Evolutionary conservation across 2,888 invertebrate genomes (phyloP).

Genomic region (Rotaria macrura): DNA sequence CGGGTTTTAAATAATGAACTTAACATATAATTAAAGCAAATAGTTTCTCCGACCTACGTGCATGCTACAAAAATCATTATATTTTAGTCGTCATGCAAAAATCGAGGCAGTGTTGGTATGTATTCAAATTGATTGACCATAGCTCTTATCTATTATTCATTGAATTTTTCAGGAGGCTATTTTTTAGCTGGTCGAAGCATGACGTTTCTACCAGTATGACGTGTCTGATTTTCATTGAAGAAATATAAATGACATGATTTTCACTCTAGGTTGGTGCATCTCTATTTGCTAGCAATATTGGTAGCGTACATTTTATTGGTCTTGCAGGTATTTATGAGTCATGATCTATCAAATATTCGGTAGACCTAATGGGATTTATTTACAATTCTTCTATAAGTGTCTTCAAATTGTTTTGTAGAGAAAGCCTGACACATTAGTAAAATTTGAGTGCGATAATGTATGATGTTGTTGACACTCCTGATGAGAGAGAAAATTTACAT

Average conservation of each 20-base stretch:
- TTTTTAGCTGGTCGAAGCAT: constrained; percentile 53
- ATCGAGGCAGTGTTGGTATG: constrained; percentile 41
- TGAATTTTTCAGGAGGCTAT: constrained; percentile 43
- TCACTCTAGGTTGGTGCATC: constrained; percentile 50
- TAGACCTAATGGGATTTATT: no score
- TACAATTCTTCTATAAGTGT: no score
- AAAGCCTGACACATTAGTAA: no score
- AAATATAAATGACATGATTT: constrained; percentile 40
- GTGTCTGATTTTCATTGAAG: neutral
- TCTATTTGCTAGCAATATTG: constrained; percentile 52
- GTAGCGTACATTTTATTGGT: constrained; percentile 52
- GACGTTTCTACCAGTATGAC: constrained; percentile 52
- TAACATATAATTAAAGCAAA: no score
- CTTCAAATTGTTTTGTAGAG: no score
- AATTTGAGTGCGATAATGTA: no score
- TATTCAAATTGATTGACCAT: neutral
- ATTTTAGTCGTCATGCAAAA: constrained; percentile 45
- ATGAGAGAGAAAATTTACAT: no score
- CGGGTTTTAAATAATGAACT: no score
- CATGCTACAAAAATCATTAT: no score
- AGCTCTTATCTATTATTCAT: neutral
- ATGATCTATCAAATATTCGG: no score
- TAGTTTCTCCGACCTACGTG: no score
- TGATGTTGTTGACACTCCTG: no score
- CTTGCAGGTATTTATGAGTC: constrained; percentile 51